Base-by-base conservation (phyloP, 2,113 vertebrate genomes). In the Siniperca knerii region DNA sequence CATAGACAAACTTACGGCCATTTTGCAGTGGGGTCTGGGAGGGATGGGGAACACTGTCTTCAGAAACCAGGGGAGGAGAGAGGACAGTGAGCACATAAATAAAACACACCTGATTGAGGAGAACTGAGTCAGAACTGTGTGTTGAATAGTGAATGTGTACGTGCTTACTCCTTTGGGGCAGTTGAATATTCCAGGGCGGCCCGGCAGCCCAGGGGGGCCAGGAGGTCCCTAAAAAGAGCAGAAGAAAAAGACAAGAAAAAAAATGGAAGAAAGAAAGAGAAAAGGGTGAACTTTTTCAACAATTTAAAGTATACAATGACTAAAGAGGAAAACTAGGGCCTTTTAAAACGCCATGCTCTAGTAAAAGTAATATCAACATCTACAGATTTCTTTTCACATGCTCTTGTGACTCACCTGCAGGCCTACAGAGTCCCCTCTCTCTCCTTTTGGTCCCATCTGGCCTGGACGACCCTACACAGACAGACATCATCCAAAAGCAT, bases 21-120 rank as follows among this genome's bases (percentile, higher is more conserved):
- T 96, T 95, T 99, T 99, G 96, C 98, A 99, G 84, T 97, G 96
- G 11, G 97, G 98, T 88, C 98, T 96, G 85, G 95, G 94, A 86
- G 97, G 96, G 50, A 99, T 62, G 69, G 98, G 97, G 87, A 98
- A 98, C 92, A 98, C 96, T 5, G 96, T 96, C 98, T 99, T 83
- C 74, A 92, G 82, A 90, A 74, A 70, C 52, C 70, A 81, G 54
- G 70, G 84, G 80, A 77, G 57, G 58, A 87, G 78, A 85, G 75
- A 89, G 29, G 21, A 55, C 15, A 42, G 58, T 87, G 4, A 92
- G 82, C 69, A 87, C 2, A 48, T 8, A 57, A 13, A 29, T 35
- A 29, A 25, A 3, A 77, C 13, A 64, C 0, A 65, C 1, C 0
- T 46, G 5, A 62, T 1, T n/a, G 6, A 71, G 18, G 54, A 58